Evolutionary conservation across 2,797 vertebrate genomes (phyloP), one percentile per base, ranked within the genome.

Genomic region (Danio jaintianensis): DNA sequence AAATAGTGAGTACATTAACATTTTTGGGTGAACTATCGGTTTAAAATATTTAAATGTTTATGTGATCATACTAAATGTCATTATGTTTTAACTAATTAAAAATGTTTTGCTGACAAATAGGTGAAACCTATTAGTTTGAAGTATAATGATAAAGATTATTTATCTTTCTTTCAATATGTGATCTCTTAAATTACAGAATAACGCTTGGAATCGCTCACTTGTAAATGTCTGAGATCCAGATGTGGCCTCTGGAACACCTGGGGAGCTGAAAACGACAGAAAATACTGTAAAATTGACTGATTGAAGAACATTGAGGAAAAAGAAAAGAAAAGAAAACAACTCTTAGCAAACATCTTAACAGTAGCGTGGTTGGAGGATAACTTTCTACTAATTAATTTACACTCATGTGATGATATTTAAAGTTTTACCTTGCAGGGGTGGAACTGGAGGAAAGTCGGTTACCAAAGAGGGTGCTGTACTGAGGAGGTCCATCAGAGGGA

Each of bases 361-460:
- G 82, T 79, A 68, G 70, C 78, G 18, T 16, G 20, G 6, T 13
- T 61, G 43, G 13, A 36, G 13, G 56, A 42, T 70, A n/a, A 16
- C 1, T 2, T 18, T 5, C 0, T 22, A 42, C n/a, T 6, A 55
- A 42, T 56, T 62, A 12, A 7, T 62, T 62, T 18, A 6, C 16
- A 11, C 22, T 62, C 45, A 62, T 40, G 56, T 75, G 16, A 52
- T 22, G 38, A 16, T 13, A 22, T 12, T 22, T n/a, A 56, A 67
- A 64, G 20, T 69, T 76, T 74, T 85, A 94, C 94, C 93, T 94
- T 87, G 93, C 92, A 85, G 94, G 87, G 36, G 93, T 92, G 0
- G 94, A 93, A 86, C 92, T 93, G 82, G 92, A 92, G 0, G 94
- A 94, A 38, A 93, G 86, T 85, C 92, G 90, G 89, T 87, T 95